These are phyloP conservation scores for Chloebia gouldiae DNA, from an alignment of 2,113 vertebrate genomes.

Conservation along the genomic window DNA sequence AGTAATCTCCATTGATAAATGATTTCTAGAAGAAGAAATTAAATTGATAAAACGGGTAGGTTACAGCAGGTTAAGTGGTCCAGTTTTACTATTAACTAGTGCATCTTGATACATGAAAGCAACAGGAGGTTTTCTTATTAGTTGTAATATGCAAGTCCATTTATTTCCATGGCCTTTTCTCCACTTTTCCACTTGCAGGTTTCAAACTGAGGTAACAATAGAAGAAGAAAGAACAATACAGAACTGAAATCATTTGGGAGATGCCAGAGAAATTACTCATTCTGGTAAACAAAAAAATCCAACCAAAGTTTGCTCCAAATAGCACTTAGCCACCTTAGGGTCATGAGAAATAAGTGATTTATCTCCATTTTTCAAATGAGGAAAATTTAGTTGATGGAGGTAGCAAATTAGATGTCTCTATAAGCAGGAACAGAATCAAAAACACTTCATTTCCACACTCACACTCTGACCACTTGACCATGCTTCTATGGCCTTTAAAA, in stretches of 20 bases:
- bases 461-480: neutral
- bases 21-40: neutral
- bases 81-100: neutral
- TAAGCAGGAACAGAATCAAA: neutral
- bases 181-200: neutral
- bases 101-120: rapidly evolving
- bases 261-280: neutral
- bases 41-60: neutral
- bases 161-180: neutral
- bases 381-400: neutral
- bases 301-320: neutral
- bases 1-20: neutral
- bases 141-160: rapidly evolving
- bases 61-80: neutral
- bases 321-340: neutral
- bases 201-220: neutral
- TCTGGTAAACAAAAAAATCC: neutral
- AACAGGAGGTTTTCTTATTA: neutral
- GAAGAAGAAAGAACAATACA: neutral
- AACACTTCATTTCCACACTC: neutral
- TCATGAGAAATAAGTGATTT: neutral
- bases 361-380: neutral
- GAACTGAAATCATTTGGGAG: neutral
- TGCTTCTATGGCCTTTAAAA: neutral
- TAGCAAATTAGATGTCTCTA: rapidly evolving